phyloP scores from a whole-genome alignment of 2,888 invertebrate species.

The Adela reaumurella region DNA sequence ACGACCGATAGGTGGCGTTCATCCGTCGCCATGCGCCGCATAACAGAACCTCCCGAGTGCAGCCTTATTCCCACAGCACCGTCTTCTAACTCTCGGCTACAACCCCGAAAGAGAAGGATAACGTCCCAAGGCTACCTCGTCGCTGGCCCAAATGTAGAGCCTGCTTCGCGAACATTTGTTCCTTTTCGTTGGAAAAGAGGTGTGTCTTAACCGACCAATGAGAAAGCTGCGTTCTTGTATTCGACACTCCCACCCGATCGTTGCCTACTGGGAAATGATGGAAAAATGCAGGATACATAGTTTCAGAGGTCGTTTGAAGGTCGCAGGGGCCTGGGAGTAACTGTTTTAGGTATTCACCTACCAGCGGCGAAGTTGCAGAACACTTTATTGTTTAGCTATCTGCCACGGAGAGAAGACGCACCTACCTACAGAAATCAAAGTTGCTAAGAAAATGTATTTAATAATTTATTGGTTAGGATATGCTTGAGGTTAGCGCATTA shows the following conservation, averaged over 20 bases:
- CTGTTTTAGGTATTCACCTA: background rate
- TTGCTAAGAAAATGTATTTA: too few relatives aligned
- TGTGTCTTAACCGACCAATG: conserved; percentile 37
- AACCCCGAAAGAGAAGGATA: conserved; percentile 44
- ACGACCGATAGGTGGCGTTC: conserved; percentile 29
- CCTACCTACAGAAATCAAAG: too few relatives aligned
- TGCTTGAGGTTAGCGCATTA: too few relatives aligned
- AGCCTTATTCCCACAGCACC: conserved; percentile 40
- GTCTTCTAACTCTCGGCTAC: conserved; percentile 38
- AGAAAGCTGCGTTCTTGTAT: conserved; percentile 25
- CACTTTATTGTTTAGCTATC: too few relatives aligned
- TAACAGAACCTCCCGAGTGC: background rate
- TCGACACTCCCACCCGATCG: conserved; percentile 45
- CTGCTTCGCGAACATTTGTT: conserved; percentile 18
- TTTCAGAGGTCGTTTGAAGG: conserved; percentile 41
- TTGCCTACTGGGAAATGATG: conserved; percentile 52
- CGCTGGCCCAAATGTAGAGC: conserved; percentile 14
- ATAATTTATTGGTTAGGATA: too few relatives aligned
- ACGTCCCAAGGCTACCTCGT: conserved; percentile 44
- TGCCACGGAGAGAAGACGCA: too few relatives aligned
- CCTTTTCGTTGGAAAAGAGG: conserved; percentile 40
- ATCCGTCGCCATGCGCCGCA: background rate
- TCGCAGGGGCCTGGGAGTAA: conserved; percentile 6
- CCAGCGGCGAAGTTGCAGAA: too few relatives aligned
- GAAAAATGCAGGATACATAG: conserved; percentile 50